Base-by-base conservation (phyloP, 2,113 vertebrate species). In the Glaucomys volans region DNA sequence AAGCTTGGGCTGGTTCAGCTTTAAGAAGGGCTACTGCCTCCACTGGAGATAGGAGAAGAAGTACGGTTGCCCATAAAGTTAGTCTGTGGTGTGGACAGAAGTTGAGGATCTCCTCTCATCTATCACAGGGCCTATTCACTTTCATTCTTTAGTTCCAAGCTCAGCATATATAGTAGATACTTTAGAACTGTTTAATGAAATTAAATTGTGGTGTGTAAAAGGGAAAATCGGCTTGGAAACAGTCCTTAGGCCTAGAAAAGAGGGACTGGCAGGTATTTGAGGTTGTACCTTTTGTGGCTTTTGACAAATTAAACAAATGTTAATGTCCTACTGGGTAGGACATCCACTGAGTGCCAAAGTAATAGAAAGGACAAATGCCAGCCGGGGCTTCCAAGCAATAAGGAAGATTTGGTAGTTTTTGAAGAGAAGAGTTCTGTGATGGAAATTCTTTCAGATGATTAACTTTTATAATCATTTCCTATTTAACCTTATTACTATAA, bases 11-110 rank as follows among this genome's bases (percentile, higher is more conserved):
- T 35, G 28, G 42, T 12, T 44, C 7, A 18, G 35, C 79, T 14
- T 42, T 71, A 3, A 32, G 47, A 66, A 84, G 67, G 16, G 44
- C 10, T 9, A 2, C 20, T 2, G 8, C 40, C 66, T 47, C 75
- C 66, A 0, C 0, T 4, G 7, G 32, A 37, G 50, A 17, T 0
- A 6, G 8, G 52, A 14, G 24, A 5, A 22, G 28, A 47, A 9
- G 13, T 42, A 52, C 72, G n/a, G 4, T 57, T 20, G 42, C 37
- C 54, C 32, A 8, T 35, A 18, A 40, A 50, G 74, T 69, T 26
- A 7, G 37, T 87, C 50, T 67, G 66, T 77, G 10, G 5, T 28
- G 10, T 28, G 32, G 47, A 13, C 40, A 54, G 30, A 89, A 72
- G 42, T 50, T 74, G 14, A 80, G 62, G 24, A 4, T 57, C 67